phyloP scores from a whole-genome alignment of 2,888 invertebrate species.

The Diaphora mendica region DNA sequence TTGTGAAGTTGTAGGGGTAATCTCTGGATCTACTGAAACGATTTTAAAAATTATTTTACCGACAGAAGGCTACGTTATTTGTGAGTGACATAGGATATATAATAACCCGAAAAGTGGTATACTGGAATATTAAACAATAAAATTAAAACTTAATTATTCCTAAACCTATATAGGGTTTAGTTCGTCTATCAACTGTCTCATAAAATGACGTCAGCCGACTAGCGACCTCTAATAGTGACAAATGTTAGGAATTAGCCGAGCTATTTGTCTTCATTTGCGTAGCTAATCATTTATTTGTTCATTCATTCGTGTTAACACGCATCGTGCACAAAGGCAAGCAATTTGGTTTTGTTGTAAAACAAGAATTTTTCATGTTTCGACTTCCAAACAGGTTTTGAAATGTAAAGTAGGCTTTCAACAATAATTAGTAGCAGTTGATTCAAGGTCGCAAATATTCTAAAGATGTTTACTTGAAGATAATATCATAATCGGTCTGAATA shows the following conservation, averaged over 20 bases:
- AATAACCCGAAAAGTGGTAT: too few relatives aligned
- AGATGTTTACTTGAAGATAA: neutral
- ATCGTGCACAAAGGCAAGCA: conserved; percentile 9
- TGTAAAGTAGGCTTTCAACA: neutral
- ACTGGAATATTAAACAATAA: too few relatives aligned
- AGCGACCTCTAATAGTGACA: conserved; percentile 63
- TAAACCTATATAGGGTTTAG: neutral
- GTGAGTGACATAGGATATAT: too few relatives aligned
- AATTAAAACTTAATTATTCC: neutral
- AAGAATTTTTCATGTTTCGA: neutral
- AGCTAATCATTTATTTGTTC: conserved; percentile 57
- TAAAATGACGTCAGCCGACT: conserved; percentile 28
- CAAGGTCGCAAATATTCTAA: neutral
- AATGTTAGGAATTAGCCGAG: conserved; percentile 65
- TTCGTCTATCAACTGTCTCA: conserved; percentile 35
- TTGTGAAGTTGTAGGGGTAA: too few relatives aligned
- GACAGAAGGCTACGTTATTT: too few relatives aligned
- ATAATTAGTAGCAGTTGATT: neutral
- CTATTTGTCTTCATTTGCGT: conserved; percentile 72
- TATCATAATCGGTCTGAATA: neutral
- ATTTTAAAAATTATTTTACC: too few relatives aligned
- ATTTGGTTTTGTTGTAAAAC: neutral
- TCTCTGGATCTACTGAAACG: too few relatives aligned
- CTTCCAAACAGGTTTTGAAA: neutral
- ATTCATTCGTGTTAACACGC: conserved; percentile 28